Evolutionary conservation across 2,113 vertebrate species (phyloP).

Genomic region (Prunella fulvescens): DNA sequence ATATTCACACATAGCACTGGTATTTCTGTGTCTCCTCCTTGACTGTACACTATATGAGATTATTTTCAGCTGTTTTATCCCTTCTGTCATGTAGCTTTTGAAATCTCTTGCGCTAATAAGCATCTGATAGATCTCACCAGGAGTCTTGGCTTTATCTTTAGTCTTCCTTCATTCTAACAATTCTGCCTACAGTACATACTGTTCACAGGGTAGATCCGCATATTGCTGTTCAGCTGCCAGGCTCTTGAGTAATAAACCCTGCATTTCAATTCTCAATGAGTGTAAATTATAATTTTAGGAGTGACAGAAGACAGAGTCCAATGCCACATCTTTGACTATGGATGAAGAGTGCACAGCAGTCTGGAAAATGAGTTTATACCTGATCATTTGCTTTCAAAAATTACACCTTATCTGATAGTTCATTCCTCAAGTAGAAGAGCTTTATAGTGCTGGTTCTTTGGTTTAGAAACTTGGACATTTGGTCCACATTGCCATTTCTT

Average conservation of each 20-base stretch:
- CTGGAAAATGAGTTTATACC: not conserved
- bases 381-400: not conserved
- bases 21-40: not conserved
- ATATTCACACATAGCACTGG: not conserved
- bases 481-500: not conserved
- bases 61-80: constrained; percentile 38
- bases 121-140: constrained; percentile 59
- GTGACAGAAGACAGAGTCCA: not conserved
- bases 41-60: not conserved
- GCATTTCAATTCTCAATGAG: constrained; percentile 20
- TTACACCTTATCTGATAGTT: not conserved
- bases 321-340: not conserved
- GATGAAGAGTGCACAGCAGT: not conserved
- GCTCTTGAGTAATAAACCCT: constrained; percentile 16
- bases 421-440: not conserved
- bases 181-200: constrained; percentile 47
- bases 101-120: constrained; percentile 31
- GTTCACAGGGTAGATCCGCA: constrained; percentile 25
- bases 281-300: not conserved
- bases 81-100: constrained; percentile 45
- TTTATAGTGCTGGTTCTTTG: not conserved
- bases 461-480: not conserved
- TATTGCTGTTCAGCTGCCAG: constrained; percentile 61
- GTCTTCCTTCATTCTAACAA: constrained; percentile 45
- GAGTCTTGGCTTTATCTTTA: constrained; percentile 58